Evolutionary conservation across 2,113 vertebrate genomes (phyloP), one percentile per base, ranked within the genome.

Genomic region (Craseonycteris thonglongyai): DNA sequence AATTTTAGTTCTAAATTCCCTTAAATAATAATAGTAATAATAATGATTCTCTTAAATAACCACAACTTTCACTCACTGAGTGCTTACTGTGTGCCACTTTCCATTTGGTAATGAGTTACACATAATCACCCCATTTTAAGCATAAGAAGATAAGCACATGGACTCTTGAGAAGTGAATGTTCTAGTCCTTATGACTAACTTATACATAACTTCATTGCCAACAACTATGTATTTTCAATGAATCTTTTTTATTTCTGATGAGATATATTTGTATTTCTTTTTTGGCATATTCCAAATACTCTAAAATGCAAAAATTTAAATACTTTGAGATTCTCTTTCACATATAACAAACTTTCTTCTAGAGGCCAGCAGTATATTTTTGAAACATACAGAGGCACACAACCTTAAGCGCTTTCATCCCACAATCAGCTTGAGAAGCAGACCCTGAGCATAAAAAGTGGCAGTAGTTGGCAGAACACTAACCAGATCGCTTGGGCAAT

Each of bases 281-380:
- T 74, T 72, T 42, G 21, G n/a, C 21, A 74, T 42, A n/a, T 33
- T 92, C 79, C 83, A 96, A 92, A 94, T 87, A 82, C 6, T 65
- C 18, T n/a, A 89, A 95, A 93, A 65, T 42, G 38, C 65, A 95
- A 71, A 93, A 80, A 12, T 49, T 19, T 72, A 66, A 83, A 76
- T 35, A 72, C 5, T 42, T 86, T 24, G 80, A 81, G 75, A 91
- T 65, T 91, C 13, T 40, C n/a, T 11, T 93, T 91, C 40, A 66
- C 24, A n/a, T 75, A 38, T 93, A 69, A 63, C 33, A 80, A 66
- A 38, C 33, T 94, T 80, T 92, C 47, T 59, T 63, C 35, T 16
- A 40, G 19, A 90, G 14, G 33, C 6, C 7, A n/a, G 19, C 9
- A 87, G 35, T 24, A 1, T 42, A 26, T 51, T 90, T 95, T 9